Evolutionary conservation across 2,888 invertebrate genomes (phyloP).

Genomic region (Andrena minutula): DNA sequence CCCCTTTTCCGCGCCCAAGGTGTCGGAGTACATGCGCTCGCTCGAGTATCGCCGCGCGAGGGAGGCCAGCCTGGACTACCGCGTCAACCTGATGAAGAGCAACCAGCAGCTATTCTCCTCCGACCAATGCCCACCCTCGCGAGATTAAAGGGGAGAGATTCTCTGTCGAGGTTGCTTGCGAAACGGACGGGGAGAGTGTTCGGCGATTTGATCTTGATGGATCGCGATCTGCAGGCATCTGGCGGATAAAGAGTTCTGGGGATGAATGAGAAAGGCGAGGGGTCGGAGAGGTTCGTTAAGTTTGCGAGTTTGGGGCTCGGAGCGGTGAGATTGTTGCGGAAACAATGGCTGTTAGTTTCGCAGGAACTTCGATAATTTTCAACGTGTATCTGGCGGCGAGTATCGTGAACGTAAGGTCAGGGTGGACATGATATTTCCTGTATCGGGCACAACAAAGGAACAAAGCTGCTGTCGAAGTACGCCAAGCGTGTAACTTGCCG

Average conservation of each 20-base stretch:
- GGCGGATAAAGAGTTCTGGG: too few relatives aligned
- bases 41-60: slow-evolving; percentile 67
- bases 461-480: slow-evolving; percentile 53
- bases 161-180: background rate
- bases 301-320: too few relatives aligned
- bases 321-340: background rate
- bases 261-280: too few relatives aligned
- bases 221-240: too few relatives aligned
- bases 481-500: slow-evolving; percentile 54
- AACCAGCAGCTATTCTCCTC: slow-evolving; percentile 52
- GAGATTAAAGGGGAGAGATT: background rate
- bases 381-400: slow-evolving; percentile 29
- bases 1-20: slow-evolving; percentile 62
- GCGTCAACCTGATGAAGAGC: slow-evolving; percentile 59
- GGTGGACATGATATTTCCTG: slow-evolving; percentile 69
- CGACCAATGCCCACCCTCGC: slow-evolving; percentile 5
- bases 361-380: slow-evolving; percentile 48
- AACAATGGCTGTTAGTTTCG: slow-evolving; percentile 42
- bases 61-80: slow-evolving; percentile 67
- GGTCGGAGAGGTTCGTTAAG: too few relatives aligned
- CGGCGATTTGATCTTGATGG: too few relatives aligned
- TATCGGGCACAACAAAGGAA: slow-evolving; percentile 61
- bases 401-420: slow-evolving; percentile 62
- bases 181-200: too few relatives aligned
- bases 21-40: slow-evolving; percentile 72